Base-by-base conservation (phyloP, 2,888 invertebrate species). In the Polymixis flavicincta region DNA sequence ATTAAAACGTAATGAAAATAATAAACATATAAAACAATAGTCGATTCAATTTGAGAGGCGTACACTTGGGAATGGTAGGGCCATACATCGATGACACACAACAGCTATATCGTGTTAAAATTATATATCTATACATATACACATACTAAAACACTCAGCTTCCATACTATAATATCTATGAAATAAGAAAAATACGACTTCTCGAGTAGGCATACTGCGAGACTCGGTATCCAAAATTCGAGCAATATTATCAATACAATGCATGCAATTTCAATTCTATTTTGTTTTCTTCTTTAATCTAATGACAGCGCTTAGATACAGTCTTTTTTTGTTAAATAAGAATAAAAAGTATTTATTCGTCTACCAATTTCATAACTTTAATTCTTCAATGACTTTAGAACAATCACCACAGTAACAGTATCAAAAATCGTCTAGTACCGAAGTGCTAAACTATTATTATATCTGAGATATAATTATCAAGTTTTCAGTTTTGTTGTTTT, bases 31-130 rank as follows among this genome's bases (percentile, higher is more conserved):
- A 1, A 32, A 60, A 52, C 32, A 17, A 28, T 28, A 28, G 6
- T 72, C 60, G 19, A 69, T 69, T 60, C 13, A 11, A 25, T 83
- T 78, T 72, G 7, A 55, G 72, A 84, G 84, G 67, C 67, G 14
- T 57, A 55, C 19, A 52, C 57, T 28, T 32, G 68, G 45, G 32
- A 79, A 67, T 80, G 57, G 32, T 17, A 63, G 80, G 66, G 74
- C 80, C 80, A 37, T 54, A 82, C 67, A 74, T 60, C 11, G 50
- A 79, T 80, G 52, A 72, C 68, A 80, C 28, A 59, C 28, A 78
- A 82, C 82, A 84, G 84, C 84, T 71, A 84, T 52, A 64, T 19
- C 0, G 52, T 65, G 37, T 71, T 71, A 64, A 74, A 72, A 74
- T 57, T 67, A 71, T 54, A 74, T 59, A 74, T 65, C 50, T 70